phyloP scores from a whole-genome alignment of 1,140 invertebrate species.

The Orchesella cincta region DNA sequence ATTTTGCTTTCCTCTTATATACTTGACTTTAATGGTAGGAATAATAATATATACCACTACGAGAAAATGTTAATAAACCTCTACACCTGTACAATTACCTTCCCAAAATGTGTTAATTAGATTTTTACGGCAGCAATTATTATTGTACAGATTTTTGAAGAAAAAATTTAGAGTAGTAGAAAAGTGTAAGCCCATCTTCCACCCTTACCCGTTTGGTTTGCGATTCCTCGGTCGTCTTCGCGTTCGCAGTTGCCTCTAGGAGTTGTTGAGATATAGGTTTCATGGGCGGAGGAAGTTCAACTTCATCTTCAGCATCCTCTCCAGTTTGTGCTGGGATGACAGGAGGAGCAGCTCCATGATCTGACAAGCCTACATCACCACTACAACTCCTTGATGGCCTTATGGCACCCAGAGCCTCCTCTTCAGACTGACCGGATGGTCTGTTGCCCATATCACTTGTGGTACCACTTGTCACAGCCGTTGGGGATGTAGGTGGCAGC shows the following conservation, averaged over 20 bases:
- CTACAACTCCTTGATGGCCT: slow-evolving; percentile 39
- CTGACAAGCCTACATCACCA: slow-evolving; percentile 34
- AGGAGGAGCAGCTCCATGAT: slow-evolving; percentile 28
- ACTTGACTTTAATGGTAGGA: too few relatives aligned
- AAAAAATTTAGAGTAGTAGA: not conserved
- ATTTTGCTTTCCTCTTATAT: not conserved
- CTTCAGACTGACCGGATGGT: slow-evolving; percentile 31
- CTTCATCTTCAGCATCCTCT: slow-evolving; percentile 74
- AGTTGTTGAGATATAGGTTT: slow-evolving; percentile 84
- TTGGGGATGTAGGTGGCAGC: slow-evolving; percentile 46
- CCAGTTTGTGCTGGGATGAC: slow-evolving; percentile 53
- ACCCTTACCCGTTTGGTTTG: slow-evolving; percentile 67
- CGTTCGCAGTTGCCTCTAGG: slow-evolving; percentile 61
- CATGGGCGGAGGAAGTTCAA: slow-evolving; percentile 92
- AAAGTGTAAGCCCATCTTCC: not conserved
- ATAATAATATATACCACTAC: too few relatives aligned
- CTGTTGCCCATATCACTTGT: slow-evolving; percentile 47
- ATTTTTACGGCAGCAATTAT: too few relatives aligned
- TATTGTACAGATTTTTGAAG: too few relatives aligned
- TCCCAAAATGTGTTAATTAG: too few relatives aligned
- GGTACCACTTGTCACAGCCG: slow-evolving; percentile 26
- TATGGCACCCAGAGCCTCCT: slow-evolving; percentile 25
- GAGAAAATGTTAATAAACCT: too few relatives aligned
- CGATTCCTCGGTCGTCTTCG: slow-evolving; percentile 63
- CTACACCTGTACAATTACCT: not conserved